Evolutionary conservation across 64 coral and sea anemone species (phyloP), one percentile per base, ranked within the genome.

Genomic region (Montipora cactus): DNA sequence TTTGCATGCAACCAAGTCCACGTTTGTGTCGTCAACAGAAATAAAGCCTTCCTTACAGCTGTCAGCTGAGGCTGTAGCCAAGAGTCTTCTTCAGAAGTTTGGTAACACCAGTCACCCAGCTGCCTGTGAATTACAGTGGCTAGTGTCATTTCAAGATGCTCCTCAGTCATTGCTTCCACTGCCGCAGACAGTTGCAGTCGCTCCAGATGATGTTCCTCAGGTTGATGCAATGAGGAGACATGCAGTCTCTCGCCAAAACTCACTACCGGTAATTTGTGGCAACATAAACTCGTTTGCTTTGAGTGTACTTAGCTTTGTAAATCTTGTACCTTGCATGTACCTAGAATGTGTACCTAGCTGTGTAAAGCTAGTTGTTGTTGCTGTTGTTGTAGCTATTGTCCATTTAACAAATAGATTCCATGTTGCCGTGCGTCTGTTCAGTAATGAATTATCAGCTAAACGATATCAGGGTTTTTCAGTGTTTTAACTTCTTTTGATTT

Each of bases 141-240:
- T 96, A 83, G 98, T 99, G 4, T 94, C 98, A 52, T 95, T 94
- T 59, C 86, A 99, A 79, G 98, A 99, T 80, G 98, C 93, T 7
- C 98, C 98, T 12, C 98, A 99, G 58, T 90, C 88, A 5, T 87
- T 99, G 50, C 92, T 99, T 59, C 98, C 98, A 1, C 74, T 99
- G 57, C 98, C 98, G 51, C 78, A 94, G 21, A 87, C 92, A 69
- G 92, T 90, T 59, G 64, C 98, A 28, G 89, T 99, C 1, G 92
- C 95, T 48, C 98, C 98, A 57, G 98, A 99, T 83, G 98, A 99
- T 77, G 94, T 69, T n/a, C 79, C 74, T 21, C 57, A 89, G 16
- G 83, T 69, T 78, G 86, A 79, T 49, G 59, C 81, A 46, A 18
- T 87, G 0, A 66, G 15, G 16, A 16, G 76, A 47, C 82, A 90